These are phyloP conservation scores for Phrixothrix hirtus DNA, from an alignment of 2,888 invertebrate species.

Conservation along the genomic window DNA sequence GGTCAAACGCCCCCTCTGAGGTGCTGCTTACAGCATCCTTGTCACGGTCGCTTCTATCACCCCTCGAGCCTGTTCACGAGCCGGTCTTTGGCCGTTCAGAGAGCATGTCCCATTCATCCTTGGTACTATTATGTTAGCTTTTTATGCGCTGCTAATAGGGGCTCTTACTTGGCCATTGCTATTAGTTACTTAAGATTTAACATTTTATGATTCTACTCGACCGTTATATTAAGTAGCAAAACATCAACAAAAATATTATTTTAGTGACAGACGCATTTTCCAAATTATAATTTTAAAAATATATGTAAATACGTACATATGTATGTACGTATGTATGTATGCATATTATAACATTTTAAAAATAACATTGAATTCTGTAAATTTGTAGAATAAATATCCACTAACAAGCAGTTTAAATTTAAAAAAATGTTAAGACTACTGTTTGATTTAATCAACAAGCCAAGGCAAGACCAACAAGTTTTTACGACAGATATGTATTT, in stretches of 20 bases:
- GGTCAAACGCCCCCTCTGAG: conserved; percentile 42
- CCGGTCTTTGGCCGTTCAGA: conserved; percentile 44
- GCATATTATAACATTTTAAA: no score
- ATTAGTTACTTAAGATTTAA: conserved; percentile 42
- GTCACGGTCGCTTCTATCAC: conserved; percentile 46
- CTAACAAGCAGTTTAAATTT: no score
- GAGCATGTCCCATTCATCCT: conserved; percentile 45
- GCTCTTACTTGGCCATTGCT: conserved; percentile 38
- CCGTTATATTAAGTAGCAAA: conserved; percentile 7
- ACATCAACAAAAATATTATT: conserved; percentile 8
- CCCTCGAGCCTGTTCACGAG: conserved; percentile 40
- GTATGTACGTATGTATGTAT: no score
- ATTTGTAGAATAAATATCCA: no score
- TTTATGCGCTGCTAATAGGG: conserved; percentile 43
- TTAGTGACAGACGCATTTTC: no score
- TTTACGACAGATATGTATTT: no score
- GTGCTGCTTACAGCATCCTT: conserved; percentile 43
- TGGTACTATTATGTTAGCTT: conserved; percentile 42
- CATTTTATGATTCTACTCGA: conserved; percentile 34
- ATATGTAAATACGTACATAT: no score
- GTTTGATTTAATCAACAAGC: no score
- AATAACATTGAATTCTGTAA: no score
- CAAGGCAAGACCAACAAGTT: no score
- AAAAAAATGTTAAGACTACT: no score
- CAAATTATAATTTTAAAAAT: no score